Evolutionary conservation across 2,113 vertebrate species (phyloP).

Genomic region (Sphaerodactylus townsendi): DNA sequence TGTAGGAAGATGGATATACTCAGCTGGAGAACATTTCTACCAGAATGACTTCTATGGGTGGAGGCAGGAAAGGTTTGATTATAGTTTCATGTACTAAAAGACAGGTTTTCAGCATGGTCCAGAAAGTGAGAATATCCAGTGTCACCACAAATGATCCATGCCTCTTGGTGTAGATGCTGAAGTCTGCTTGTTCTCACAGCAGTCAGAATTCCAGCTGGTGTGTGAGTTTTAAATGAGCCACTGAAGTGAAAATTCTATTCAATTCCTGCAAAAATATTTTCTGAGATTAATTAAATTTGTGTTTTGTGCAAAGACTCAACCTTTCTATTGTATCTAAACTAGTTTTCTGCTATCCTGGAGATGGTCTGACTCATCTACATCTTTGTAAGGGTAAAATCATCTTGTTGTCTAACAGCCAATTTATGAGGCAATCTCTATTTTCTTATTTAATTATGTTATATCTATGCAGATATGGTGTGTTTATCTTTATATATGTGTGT

Average conservation of each 20-base stretch:
- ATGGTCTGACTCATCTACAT: not conserved
- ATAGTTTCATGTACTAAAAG: not conserved
- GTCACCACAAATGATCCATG: not conserved
- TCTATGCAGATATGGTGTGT: not conserved
- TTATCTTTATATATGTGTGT: too few species aligned
- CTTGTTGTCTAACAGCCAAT: not conserved
- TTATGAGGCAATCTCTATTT: not conserved
- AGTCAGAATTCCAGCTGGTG: not conserved
- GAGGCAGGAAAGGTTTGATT: not conserved
- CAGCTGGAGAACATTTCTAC: not conserved
- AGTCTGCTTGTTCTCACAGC: constrained; percentile 4
- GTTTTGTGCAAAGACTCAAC: constrained; percentile 4
- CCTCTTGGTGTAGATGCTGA: not conserved
- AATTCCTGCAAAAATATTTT: constrained; percentile 18
- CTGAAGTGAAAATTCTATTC: constrained; percentile 9
- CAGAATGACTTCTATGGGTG: not conserved
- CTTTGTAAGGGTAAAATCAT: constrained; percentile 13
- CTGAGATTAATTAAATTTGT: constrained; percentile 23
- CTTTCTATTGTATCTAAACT: constrained; percentile 4
- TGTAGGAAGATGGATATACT: not conserved
- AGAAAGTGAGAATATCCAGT: not conserved
- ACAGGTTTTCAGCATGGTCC: not conserved
- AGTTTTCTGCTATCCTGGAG: constrained; percentile 19
- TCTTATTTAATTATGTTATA: not conserved
- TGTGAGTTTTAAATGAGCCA: not conserved